phyloP scores from a whole-genome alignment of 1,140 invertebrate species.

The Hermetia illucens region DNA sequence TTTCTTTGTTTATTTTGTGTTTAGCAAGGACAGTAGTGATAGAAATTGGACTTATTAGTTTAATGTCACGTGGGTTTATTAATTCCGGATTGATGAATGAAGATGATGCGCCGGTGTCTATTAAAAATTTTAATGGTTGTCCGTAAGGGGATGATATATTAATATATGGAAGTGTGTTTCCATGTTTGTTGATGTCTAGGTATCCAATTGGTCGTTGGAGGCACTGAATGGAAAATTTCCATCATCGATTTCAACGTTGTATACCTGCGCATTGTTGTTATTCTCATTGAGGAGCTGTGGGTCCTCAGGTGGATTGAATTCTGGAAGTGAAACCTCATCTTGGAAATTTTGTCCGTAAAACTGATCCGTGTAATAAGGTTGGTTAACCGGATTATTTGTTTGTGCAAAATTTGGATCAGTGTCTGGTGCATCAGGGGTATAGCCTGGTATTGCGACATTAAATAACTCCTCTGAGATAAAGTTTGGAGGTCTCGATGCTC shows the following conservation, averaged over 20 bases:
- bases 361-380: no score
- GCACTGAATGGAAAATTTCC: constrained; percentile 6
- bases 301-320: no score
- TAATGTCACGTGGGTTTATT: background rate
- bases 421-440: no score
- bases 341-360: no score
- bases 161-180: background rate
- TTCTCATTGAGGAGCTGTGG: no score
- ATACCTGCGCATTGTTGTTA: no score
- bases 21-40: background rate
- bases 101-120: constrained; percentile 6
- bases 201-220: constrained; percentile 5
- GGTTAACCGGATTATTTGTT: no score
- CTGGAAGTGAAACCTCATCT: no score
- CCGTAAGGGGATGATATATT: constrained; percentile 3
- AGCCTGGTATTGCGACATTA: no score
- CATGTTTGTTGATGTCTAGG: constrained; percentile 4
- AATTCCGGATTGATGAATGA: constrained; percentile 6
- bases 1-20: background rate
- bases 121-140: constrained; percentile 5
- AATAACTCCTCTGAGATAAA: no score
- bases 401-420: no score
- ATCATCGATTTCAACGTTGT: background rate
- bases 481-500: no score
- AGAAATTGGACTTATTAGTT: background rate